Conservation (phyloP, 2,797 vertebrate species). For the Microcaecilia unicolor region DNA sequence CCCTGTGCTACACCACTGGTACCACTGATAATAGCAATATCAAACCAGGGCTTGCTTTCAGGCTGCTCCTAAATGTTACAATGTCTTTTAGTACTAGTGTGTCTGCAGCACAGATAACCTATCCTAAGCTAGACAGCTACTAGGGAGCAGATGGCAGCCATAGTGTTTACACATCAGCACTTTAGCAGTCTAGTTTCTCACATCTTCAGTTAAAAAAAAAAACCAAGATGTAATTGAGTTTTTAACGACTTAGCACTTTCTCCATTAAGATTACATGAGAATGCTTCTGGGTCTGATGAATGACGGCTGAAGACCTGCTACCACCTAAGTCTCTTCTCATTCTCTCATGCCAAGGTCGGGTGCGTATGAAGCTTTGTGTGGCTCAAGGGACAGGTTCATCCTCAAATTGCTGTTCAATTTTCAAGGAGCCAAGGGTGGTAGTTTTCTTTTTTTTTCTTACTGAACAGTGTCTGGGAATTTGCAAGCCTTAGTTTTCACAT, state of each 20-base stretch:
- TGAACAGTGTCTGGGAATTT: too few species aligned
- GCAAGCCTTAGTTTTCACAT: too few species aligned
- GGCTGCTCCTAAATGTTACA: slow-evolving; percentile 48
- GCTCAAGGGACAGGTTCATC: too few species aligned
- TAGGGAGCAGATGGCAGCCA: slow-evolving; percentile 53
- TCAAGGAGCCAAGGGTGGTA: too few species aligned
- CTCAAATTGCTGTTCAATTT: too few species aligned
- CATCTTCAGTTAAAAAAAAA: slow-evolving; percentile 51
- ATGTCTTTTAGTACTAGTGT: slow-evolving; percentile 51
- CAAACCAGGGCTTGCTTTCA: slow-evolving; percentile 54
- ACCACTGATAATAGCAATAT: slow-evolving; percentile 41
- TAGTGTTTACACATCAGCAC: slow-evolving; percentile 74
- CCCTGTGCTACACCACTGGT: too few species aligned
- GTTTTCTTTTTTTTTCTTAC: too few species aligned
- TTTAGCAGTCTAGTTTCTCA: slow-evolving; percentile 63
- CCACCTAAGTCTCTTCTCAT: slow-evolving; percentile 10
- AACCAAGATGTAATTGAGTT: slow-evolving; percentile 69
- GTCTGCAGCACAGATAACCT: slow-evolving; percentile 43
- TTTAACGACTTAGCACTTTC: slow-evolving; percentile 78
- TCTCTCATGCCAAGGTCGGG: too few species aligned
- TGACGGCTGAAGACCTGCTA: slow-evolving; percentile 41
- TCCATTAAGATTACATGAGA: slow-evolving; percentile 61
- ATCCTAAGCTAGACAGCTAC: slow-evolving; percentile 41
- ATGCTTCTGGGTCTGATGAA: slow-evolving; percentile 27
- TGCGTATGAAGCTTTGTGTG: too few species aligned